Evolutionary conservation across 2,888 invertebrate genomes (phyloP), one percentile per base, ranked within the genome.

Genomic region (Nasonia oneida): DNA sequence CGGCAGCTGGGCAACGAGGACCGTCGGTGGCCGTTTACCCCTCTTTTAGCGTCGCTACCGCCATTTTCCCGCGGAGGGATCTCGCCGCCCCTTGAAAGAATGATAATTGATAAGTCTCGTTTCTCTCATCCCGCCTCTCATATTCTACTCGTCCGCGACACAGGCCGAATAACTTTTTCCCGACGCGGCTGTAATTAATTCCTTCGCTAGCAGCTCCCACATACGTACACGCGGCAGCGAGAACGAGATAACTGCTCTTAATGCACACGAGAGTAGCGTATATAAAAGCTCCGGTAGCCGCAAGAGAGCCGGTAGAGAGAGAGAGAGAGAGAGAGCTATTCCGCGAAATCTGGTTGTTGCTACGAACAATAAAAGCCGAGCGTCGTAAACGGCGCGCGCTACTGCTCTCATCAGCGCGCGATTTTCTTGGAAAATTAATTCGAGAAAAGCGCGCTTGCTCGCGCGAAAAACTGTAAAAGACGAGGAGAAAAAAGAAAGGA

Each of bases 11-110:
- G 85, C 75, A 67, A 73, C 47, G 78, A 78, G 74, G 77, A 81
- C 75, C 61, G 73, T 64, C 67, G 67, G 86, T 82, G 84, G 85
- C 84, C 78, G 84, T 86, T 83, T 80, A 29, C 39, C 80, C 61
- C 3, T 71, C 47, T 83, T 81, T 81, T 81, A 86, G 81, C 79
- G 81, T 42, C 39, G 73, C 42, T 12, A 12, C n/a, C 73, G 73
- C 73, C 73, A 42, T 73, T 73, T 73, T 73, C 39, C 18, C 73
- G 23, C 37, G 75, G 42, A 73, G 29, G 6, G 37, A 33, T 29
- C 18, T 57, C 74, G 74, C 14, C n/a, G 39, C 70, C 39, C 70
- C 29, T 75, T n/a, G 29, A 50, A 47, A 73, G 42, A 42, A 73
- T 73, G 73, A 73, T 73, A 73, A 73, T 73, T 73, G 73, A 73